Evolutionary conservation across 2,888 invertebrate genomes (phyloP).

Genomic region (Acholoe squamosa): DNA sequence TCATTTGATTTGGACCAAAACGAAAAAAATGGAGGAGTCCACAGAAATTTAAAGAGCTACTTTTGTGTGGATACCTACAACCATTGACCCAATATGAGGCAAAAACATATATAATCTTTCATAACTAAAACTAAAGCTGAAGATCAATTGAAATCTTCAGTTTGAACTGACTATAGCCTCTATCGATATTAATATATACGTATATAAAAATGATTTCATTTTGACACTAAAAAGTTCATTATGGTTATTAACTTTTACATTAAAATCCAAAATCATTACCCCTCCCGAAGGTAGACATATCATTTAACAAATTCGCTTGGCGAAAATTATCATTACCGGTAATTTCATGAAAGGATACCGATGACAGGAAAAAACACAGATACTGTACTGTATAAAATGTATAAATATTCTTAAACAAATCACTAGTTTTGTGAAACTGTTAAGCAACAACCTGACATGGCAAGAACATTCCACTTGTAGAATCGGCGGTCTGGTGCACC

Average conservation of each 20-base stretch:
- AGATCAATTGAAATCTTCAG: too few species aligned
- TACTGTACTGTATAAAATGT: slow-evolving; percentile 21
- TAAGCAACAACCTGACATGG: slow-evolving; percentile 49
- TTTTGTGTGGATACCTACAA: too few species aligned
- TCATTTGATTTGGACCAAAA: too few species aligned
- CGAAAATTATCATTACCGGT: background rate
- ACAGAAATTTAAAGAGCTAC: too few species aligned
- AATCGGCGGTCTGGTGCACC: slow-evolving; percentile 28
- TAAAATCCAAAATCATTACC: background rate
- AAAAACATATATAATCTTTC: too few species aligned
- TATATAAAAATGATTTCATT: background rate
- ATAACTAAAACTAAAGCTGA: too few species aligned
- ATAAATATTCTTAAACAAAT: slow-evolving; percentile 45
- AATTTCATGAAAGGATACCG: background rate
- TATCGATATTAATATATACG: background rate
- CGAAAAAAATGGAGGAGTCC: too few species aligned
- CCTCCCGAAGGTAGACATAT: background rate
- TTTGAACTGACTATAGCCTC: too few species aligned
- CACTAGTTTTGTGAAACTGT: slow-evolving; percentile 44
- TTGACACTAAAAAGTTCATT: background rate
- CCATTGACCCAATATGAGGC: too few species aligned
- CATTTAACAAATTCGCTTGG: background rate
- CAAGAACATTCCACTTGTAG: slow-evolving; percentile 47
- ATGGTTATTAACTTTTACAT: background rate
- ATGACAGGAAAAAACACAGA: slow-evolving; percentile 4